Evolutionary conservation across 2,113 vertebrate genomes (phyloP).

Genomic region (Cariama cristata): DNA sequence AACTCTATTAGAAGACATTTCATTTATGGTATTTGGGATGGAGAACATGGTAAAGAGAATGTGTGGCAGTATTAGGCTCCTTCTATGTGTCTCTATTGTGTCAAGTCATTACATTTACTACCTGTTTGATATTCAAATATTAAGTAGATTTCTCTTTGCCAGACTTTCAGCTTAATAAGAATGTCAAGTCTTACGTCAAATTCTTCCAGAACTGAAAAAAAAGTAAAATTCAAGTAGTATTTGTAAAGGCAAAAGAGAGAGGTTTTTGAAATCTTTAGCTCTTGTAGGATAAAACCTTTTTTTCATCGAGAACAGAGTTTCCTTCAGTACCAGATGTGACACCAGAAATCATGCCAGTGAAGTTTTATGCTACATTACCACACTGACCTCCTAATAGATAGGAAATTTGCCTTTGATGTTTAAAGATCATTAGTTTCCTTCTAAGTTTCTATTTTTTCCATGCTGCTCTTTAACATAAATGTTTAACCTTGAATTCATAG

Average conservation of each 20-base stretch:
- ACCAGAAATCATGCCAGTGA: not conserved
- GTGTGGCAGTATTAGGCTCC: not conserved
- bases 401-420: slow-evolving; percentile 5
- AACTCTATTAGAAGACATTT: not conserved
- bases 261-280: not conserved
- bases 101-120: not conserved
- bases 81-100: not conserved
- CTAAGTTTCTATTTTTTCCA: not conserved
- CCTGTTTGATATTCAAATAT: not conserved
- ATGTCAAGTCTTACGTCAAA: not conserved
- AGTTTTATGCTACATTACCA: not conserved
- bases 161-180: not conserved
- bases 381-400: not conserved
- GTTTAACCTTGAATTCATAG: slow-evolving; percentile 26
- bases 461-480: not conserved
- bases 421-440: slow-evolving; percentile 5
- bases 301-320: not conserved
- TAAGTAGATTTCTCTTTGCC: not conserved
- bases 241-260: not conserved
- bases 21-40: not conserved
- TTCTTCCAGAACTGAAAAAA: not conserved
- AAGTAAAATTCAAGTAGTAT: not conserved
- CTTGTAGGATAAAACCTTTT: not conserved
- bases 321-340: not conserved
- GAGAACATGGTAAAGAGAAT: not conserved